Evolutionary conservation across 2,797 vertebrate genomes (phyloP), one percentile per base, ranked within the genome.

Genomic region (Pampus argenteus): DNA sequence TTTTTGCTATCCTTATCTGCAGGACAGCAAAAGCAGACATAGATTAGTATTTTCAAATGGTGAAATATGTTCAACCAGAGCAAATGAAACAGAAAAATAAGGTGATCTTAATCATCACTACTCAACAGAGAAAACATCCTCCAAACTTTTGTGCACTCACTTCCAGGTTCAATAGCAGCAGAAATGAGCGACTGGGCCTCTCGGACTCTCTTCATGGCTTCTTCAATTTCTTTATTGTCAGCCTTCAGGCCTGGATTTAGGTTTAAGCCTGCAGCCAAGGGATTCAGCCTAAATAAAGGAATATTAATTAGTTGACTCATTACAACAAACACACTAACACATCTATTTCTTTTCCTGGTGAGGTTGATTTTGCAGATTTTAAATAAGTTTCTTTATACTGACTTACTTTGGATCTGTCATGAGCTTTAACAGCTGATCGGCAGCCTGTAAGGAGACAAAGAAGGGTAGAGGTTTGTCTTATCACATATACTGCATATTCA

Each of bases 401-500:
- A 87, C 98, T 96, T 95, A 99, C 98, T 98, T 98, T 86, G 98
- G 97, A 94, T 99, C 98, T 3, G 96, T 97, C 97, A 99, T 99
- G 72, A 99, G 95, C 86, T 99, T 99, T 45, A 99, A 91, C 74
- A 99, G 92, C 60, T 99, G 97, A 93, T 99, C 98, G 84, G 98
- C 96, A 36, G 91, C 90, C 93, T 94, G 82, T 14, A 54, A 70
- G 36, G 9, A 78, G 17, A 71, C 1, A 13, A 7, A 45, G 1
- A 45, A 14, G 2, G 31, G 9, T 18, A 17, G 13, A 20, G 1
- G 9, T 25, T 36, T 6, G 9, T 66, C 1, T 40, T 9, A 26
- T 60, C 1, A 36, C 14, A 48, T 4, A n/a, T 0, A 58, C 3
- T 17, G 5, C 22, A 34, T 3, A 31, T 58, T 14, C 14, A 40